Evolutionary conservation across 2,888 invertebrate genomes (phyloP), one percentile per base, ranked within the genome.

Genomic region (Pristionchus entomophagus): DNA sequence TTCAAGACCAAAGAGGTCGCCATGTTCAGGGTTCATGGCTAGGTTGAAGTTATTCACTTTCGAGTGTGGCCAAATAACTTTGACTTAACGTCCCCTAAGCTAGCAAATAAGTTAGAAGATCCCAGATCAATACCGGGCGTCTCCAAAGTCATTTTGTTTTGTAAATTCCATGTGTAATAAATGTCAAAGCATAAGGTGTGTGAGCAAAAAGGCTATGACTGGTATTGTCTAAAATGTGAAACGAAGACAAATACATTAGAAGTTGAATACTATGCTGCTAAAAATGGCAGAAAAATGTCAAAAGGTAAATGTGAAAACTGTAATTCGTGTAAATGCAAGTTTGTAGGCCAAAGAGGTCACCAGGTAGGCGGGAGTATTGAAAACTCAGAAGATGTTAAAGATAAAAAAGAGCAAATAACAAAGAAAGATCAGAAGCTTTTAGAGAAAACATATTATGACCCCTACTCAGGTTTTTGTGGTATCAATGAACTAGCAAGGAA

Each of bases 401-500:
- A 84, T 80, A 84, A 87, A 59, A 12, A 51, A 51, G 12, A 12
- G 14, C 12, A 12, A 51, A 59, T 22, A n/a, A n/a, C 59, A 22
- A 22, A 59, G 26, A 26, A 26, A n/a, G 59, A 59, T n/a, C 22
- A 26, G 26, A 5, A 59, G 22, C 32, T 77, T 77, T 49, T 77
- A 69, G 88, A 87, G 87, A 82, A 84, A 83, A 56, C 86, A 41
- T 88, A 84, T 86, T 88, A 88, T 82, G 59, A 49, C 80, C 88
- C 87, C 17, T 51, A 88, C 84, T 86, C 88, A 82, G 87, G 88
- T n/a, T 88, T 88, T 62, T 88, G 88, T 86, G 88, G 88, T 81
- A 84, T 88, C 87, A 89, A 88, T 85, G 88, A 89, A 84, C 78
- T 88, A 22, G 29, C 65, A 87, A 53, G 87, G 69, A 59, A 32